A percentile compares a stretch with the other conserved stretches of the same genome.
These are phyloP conservation scores for Rhinoderma darwinii DNA, from an alignment of 2,113 vertebrate species.

Conservation along the genomic window DNA sequence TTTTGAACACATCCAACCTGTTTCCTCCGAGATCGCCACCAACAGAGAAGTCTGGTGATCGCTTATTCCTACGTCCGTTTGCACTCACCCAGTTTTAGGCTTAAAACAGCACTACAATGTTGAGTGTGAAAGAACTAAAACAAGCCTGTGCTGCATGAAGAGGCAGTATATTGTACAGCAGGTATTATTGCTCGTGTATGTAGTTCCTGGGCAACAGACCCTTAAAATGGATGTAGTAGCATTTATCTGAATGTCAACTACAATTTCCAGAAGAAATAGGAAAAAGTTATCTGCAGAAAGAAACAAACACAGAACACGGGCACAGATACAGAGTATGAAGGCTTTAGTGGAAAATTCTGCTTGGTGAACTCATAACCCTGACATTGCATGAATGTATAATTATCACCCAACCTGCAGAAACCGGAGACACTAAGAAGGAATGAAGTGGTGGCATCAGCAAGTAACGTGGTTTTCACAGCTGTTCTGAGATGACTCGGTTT, in stretches of 20 bases:
- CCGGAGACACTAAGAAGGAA: not conserved
- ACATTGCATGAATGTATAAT: not conserved
- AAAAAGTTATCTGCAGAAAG: not conserved
- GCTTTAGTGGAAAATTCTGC: not conserved
- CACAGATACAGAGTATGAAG: not conserved
- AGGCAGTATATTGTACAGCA: too few relatives aligned
- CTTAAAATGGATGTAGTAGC: not conserved
- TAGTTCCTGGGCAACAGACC: not conserved
- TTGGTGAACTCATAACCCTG: not conserved
- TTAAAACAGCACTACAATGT: too few relatives aligned
- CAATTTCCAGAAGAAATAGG: not conserved
- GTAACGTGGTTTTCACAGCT: conserved; percentile 46
- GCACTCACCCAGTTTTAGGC: too few relatives aligned
- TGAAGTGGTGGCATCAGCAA: conserved; percentile 9
- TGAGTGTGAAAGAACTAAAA: too few relatives aligned
- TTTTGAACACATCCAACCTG: too few relatives aligned
- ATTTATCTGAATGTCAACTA: not conserved
- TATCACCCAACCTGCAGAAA: not conserved
- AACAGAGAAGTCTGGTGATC: too few relatives aligned
- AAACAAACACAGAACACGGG: not conserved
- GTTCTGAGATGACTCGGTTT: not conserved
- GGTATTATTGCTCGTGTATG: too few relatives aligned
- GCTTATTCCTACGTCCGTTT: too few relatives aligned
- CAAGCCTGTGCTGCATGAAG: too few relatives aligned
- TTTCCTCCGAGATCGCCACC: too few relatives aligned